phyloP scores from a whole-genome alignment of 2,888 invertebrate species.

The Eremobia ochroleuca region DNA sequence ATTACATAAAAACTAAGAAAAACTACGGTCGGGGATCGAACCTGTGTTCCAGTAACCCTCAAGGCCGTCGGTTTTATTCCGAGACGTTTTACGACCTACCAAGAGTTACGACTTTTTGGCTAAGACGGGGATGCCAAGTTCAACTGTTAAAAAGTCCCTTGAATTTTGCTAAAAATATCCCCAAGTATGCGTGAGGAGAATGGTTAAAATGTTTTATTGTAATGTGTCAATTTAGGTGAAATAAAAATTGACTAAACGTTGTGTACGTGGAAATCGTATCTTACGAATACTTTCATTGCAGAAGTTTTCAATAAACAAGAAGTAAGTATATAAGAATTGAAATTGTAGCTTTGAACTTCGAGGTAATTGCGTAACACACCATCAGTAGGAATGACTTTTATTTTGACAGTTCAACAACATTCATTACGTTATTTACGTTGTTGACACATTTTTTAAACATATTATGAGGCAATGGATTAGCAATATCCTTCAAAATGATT shows the following conservation, averaged over 20 bases:
- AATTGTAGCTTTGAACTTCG: neutral
- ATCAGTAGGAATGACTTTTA: neutral
- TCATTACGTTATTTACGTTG: neutral
- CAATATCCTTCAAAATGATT: neutral
- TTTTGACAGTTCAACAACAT: neutral
- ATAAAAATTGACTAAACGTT: neutral
- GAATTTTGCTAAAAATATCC: conserved; percentile 58
- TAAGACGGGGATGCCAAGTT: conserved; percentile 53
- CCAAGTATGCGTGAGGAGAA: conserved; percentile 39
- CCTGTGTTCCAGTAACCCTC: conserved; percentile 62
- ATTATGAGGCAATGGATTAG: neutral
- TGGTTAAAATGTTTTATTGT: conserved; percentile 18
- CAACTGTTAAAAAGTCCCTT: conserved; percentile 61
- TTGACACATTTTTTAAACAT: neutral
- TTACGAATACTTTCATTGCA: neutral
- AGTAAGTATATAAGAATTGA: neutral
- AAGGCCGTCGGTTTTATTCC: conserved; percentile 67
- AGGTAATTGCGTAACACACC: neutral
- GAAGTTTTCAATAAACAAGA: neutral
- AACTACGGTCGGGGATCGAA: conserved; percentile 60
- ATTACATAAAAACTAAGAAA: conserved; percentile 58
- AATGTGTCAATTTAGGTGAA: neutral
- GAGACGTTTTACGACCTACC: conserved; percentile 64
- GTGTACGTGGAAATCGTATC: neutral
- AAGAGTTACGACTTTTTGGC: conserved; percentile 65